Base-by-base conservation (phyloP, 2,797 vertebrate genomes). In the Mionectes olivaceus region DNA sequence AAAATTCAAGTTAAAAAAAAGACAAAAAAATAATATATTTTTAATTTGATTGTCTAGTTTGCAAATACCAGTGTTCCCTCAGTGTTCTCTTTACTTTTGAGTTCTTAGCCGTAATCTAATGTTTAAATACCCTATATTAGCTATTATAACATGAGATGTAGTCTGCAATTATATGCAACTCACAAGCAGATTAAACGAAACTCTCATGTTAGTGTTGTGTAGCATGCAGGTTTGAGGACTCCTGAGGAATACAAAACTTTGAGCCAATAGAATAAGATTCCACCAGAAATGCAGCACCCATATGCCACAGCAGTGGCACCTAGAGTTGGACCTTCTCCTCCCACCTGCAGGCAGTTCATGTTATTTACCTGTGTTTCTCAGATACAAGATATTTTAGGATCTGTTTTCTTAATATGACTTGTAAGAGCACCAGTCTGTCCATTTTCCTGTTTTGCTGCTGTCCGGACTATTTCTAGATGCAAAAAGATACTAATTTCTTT, bases 21-120 rank as follows among this genome's bases (percentile, higher is more conserved):
- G 1, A 4, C 32, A 25, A 53, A 4, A 55, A 32, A 50, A 0
- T 32, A 0, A 47, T 3, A 7, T 80, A 37, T 46, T 82, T 77
- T 83, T 27, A 57, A 6, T 35, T 65, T 50, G 12, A 22, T 50
- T 43, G 2, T 23, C 13, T 53, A 56, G 28, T 53, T 57, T 68
- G 7, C 2, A 2, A 57, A 5, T 46, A 78, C 37, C 37, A 46
- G 4, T 18, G 7, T 52, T 83, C 43, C 33, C 14, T 57, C 27
- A 25, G 7, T 8, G 9, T 80, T 56, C 8, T 39, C 9, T 64
- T 69, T 76, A n/a, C 11, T 71, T 92, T 39, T 67, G 61, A 53
- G 16, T 19, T 74, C 61, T 56, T 59, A 64, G 18, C 13, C 64
- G 28, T 59, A 83, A 76, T 17, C 1, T 16, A 46, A 32, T 43